Evolutionary conservation across 2,888 invertebrate species (phyloP), one percentile per base, ranked within the genome.

Genomic region (Lissonota sp.): DNA sequence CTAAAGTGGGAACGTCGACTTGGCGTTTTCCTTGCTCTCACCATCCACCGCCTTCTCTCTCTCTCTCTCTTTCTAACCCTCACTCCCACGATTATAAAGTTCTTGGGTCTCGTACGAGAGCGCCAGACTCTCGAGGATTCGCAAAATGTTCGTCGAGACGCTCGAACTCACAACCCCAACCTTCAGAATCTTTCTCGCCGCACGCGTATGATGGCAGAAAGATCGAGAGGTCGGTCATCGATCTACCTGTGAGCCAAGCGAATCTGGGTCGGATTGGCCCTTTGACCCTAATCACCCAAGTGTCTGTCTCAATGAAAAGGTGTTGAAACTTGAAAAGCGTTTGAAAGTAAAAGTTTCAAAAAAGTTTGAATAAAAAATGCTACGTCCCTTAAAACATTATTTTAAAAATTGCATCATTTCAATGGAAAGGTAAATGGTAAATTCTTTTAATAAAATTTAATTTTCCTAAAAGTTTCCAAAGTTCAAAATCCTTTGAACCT

Each of bases 211-310:
- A 37, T 67, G 60, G 26, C 70, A 58, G 64, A 42, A 70, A 64
- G 77, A 77, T 77, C 77, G 77, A 77, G 71, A 71, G 77, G 37
- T 71, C 70, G 77, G 64, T 64, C 71, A 70, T 77, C 70, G 77
- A 77, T 77, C 77, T 70, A 57, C 77, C 37, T 39, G 62, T 39
- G 62, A 46, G 10, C 39, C 16, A 14, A 55, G 8, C 46, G 26
- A 55, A 64, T 71, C 49, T 70, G 49, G 77, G 77, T 77, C 77
- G 64, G 7, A 63, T 64, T 26, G 26, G 63, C 77, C 49, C 71
- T 71, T 62, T 71, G 64, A 71, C 77, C 77, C 55, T 71, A 64
- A 63, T 71, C 49, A 51, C 40, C 6, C 7, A 51, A 8, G 7
- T 58, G 58, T 64, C 49, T 70, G 39, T 60, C 42, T n/a, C 14